Base-by-base conservation (phyloP, 2,113 vertebrate species). In the Apteryx mantelli region DNA sequence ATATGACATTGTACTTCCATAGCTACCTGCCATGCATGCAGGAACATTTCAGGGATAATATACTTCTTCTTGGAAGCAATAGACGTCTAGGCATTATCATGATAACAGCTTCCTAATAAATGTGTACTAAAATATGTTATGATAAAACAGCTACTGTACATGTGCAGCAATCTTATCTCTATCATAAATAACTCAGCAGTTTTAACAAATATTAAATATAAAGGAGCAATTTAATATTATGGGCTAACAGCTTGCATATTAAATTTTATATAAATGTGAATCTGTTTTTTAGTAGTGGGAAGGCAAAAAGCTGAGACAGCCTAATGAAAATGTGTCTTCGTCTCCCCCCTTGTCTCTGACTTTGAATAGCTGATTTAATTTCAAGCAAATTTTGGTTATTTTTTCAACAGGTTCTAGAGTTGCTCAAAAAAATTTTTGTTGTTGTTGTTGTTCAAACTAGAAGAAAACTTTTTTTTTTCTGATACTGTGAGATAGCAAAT, bases 191-290 rank as follows among this genome's bases (percentile, higher is more conserved):
- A 94, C 76, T 73, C 80, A 26, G 11, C 71, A 89, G 48, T 94
- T 96, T 95, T 91, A 84, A 58, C 48, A 94, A 96, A 96, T 91
- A 94, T 89, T 94, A 80, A 96, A 68, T 87, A 74, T 73, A 93
- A 92, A 84, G 65, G 73, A 30, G 34, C 28, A 89, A 44, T 87
- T 95, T 86, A 71, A 80, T 94, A 75, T 95, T 95, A 84, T 63
- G 64, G 73, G 70, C 79, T 82, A 95, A 82, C 92, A 96, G 84
- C 88, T 94, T 95, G 95, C 46, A 26, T 95, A 71, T 93, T 95
- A 83, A 80, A 86, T 94, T 95, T 89, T 95, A 66, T 71, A 83
- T 96, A 96, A 96, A 88, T 63, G 74, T 82, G 86, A 85, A 95
- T 77, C 83, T 92, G 56, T 89, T 87, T 95, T 92, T 88, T 70